These are phyloP conservation scores for Oscheius sp. DNA, from an alignment of 2,888 invertebrate genomes.

Conservation along the genomic window DNA sequence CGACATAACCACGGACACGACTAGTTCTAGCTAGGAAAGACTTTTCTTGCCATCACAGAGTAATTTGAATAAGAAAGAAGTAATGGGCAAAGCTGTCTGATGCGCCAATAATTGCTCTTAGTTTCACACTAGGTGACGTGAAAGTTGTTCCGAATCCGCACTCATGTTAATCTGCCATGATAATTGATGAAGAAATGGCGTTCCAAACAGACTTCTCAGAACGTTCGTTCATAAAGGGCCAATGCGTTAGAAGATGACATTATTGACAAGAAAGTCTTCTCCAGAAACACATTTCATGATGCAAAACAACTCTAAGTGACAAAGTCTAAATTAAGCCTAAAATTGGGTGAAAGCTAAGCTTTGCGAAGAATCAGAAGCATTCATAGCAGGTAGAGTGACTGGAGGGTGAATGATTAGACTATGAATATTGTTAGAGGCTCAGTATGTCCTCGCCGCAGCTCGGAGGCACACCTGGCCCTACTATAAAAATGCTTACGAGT, in stretches of 20 bases:
- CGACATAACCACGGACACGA: neutral
- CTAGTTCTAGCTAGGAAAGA: constrained; percentile 4
- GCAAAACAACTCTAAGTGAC: too few species aligned
- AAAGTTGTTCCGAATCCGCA: too few species aligned
- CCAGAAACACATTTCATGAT: too few species aligned
- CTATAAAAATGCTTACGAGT: neutral
- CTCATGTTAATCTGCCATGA: too few species aligned
- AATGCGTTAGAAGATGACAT: too few species aligned
- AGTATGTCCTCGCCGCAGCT: neutral
- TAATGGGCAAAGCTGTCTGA: constrained; percentile 11
- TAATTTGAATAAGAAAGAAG: constrained; percentile 29
- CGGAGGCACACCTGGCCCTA: constrained; percentile 12
- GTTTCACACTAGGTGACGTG: too few species aligned
- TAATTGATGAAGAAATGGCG: too few species aligned
- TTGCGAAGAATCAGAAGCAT: neutral
- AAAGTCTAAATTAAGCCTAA: too few species aligned
- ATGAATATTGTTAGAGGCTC: constrained; percentile 6
- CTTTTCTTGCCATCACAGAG: constrained; percentile 12
- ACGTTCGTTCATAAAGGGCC: too few species aligned
- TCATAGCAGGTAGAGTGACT: constrained; percentile 9
- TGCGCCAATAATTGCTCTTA: constrained; percentile 6
- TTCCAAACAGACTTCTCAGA: too few species aligned
- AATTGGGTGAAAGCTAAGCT: too few species aligned
- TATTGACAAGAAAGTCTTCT: too few species aligned
- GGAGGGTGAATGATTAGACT: neutral